Conservation (phyloP, 1,140 invertebrate genomes). For the Drosophila biarmipes region DNA sequence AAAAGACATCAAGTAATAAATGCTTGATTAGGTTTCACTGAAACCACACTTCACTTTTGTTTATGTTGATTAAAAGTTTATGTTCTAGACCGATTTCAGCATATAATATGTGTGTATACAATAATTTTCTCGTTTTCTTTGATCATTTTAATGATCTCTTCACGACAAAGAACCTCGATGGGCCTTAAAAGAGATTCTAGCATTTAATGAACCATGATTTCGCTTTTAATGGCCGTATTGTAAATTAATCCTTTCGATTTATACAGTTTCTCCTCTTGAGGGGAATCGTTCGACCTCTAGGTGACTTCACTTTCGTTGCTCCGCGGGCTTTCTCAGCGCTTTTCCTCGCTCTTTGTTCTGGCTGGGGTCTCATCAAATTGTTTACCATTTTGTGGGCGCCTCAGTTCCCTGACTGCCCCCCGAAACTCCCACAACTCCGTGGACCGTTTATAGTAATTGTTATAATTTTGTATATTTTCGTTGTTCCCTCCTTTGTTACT, state of each 20-base stretch:
- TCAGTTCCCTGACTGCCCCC: neutral
- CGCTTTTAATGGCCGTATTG: neutral
- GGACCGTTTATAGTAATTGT: conserved; percentile 74
- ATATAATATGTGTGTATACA: neutral
- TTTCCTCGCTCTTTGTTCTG: conserved; percentile 42
- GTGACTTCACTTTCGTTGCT: conserved; percentile 23
- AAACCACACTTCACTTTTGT: neutral
- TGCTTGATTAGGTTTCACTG: neutral
- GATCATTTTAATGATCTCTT: neutral
- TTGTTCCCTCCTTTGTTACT: conserved; percentile 41
- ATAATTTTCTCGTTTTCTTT: neutral
- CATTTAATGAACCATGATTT: neutral
- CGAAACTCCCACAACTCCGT: conserved; percentile 14
- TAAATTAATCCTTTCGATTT: neutral
- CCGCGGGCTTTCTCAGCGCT: conserved; percentile 33
- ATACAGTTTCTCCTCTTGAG: neutral
- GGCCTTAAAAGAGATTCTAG: neutral
- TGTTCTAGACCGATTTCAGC: neutral
- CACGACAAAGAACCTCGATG: neutral
- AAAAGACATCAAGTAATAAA: neutral
- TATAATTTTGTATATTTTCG: conserved; percentile 71
- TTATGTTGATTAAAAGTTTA: neutral
- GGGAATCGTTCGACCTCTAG: neutral
- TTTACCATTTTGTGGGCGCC: conserved; percentile 49
- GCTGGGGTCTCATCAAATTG: conserved; percentile 31